Conservation (phyloP, 2,113 vertebrate species). For the Regulus satrapa region DNA sequence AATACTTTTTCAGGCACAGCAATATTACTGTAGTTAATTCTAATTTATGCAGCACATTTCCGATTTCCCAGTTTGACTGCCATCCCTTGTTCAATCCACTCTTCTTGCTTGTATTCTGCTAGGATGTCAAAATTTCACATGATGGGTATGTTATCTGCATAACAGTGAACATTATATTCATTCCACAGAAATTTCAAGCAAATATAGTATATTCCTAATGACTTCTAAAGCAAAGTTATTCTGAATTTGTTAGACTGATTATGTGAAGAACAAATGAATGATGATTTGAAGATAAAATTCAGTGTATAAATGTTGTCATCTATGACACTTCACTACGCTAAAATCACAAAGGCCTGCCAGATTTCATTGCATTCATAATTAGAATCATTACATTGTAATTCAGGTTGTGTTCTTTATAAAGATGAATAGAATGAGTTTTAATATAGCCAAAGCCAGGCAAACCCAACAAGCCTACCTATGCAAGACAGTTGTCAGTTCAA, state of each 20-base stretch:
- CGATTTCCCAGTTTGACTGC: constrained; percentile 15
- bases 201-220: constrained; percentile 6
- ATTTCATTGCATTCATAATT: constrained; percentile 50
- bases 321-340: not conserved
- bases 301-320: constrained; percentile 10
- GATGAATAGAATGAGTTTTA: constrained; percentile 25
- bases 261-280: constrained; percentile 26
- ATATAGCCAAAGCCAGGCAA: constrained; percentile 4
- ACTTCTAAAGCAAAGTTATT: constrained; percentile 20
- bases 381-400: constrained; percentile 62
- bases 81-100: not conserved
- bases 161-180: constrained; percentile 9
- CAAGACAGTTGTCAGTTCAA: constrained; percentile 39
- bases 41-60: not conserved
- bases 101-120: not conserved
- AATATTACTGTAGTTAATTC: not conserved
- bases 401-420: constrained; percentile 46
- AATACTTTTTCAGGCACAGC: not conserved
- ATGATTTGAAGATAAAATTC: constrained; percentile 60
- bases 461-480: constrained; percentile 7
- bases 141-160: not conserved
- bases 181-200: constrained; percentile 23
- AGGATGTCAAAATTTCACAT: not conserved
- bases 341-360: constrained; percentile 43
- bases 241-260: constrained; percentile 21